Conservation (phyloP, 2,797 vertebrate genomes). For the Otolemur crassicaudatus region DNA sequence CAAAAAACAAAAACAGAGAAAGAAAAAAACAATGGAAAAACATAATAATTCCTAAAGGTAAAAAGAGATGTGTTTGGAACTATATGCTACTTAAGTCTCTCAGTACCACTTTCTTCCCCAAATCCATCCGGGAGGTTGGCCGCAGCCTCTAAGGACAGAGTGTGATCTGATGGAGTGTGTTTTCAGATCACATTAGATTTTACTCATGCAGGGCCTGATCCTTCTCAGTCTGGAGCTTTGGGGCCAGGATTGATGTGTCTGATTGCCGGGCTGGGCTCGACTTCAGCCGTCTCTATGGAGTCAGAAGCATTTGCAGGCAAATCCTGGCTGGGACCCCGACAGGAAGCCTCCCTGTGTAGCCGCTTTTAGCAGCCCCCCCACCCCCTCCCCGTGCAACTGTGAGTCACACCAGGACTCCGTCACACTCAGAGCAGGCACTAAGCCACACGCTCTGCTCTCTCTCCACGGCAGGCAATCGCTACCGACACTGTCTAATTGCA, state of each 20-base stretch:
- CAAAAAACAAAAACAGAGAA: background rate
- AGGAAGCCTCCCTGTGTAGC: background rate
- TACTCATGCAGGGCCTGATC: background rate
- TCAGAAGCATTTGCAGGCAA: background rate
- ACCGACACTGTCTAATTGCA: conserved; percentile 17
- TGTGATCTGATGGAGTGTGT: background rate
- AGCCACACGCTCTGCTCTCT: background rate
- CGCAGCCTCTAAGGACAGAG: background rate
- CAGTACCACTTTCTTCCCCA: background rate
- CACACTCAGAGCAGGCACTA: background rate
- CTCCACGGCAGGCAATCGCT: background rate
- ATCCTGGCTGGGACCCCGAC: background rate
- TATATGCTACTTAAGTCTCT: background rate
- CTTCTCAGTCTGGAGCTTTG: background rate
- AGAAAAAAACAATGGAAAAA: background rate
- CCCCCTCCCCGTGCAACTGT: background rate
- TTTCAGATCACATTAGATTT: background rate
- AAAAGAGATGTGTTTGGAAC: background rate
- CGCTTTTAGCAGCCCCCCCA: background rate
- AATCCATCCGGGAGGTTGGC: no score
- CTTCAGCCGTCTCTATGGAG: background rate
- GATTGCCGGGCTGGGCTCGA: background rate
- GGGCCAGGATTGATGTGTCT: background rate
- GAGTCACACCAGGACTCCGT: conserved; percentile 39
- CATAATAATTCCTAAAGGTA: background rate